Evolutionary conservation across 2,113 vertebrate genomes (phyloP).

Genomic region (Lepisosteus oculatus): DNA sequence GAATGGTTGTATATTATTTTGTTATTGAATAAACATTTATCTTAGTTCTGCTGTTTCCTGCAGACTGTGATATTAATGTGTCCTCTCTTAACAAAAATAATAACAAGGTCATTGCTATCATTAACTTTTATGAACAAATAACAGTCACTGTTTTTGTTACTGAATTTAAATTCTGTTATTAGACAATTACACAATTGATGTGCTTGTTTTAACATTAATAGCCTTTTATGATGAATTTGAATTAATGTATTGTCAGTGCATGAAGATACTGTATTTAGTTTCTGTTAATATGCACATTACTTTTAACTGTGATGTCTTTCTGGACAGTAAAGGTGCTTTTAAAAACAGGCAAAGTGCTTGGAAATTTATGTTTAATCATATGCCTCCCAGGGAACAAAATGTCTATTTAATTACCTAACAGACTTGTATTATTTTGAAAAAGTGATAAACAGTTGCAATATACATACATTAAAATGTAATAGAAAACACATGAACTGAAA

Average conservation of each 20-base stretch:
- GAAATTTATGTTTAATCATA: too few species aligned
- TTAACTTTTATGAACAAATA: slow-evolving; percentile 7
- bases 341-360: too few species aligned
- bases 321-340: too few species aligned
- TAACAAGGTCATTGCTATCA: slow-evolving; percentile 30
- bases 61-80: slow-evolving; percentile 16
- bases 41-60: slow-evolving; percentile 12
- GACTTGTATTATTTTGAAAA: too few species aligned
- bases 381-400: too few species aligned
- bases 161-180: not conserved
- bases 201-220: not conserved
- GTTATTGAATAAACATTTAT: slow-evolving; percentile 11
- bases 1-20: slow-evolving; percentile 26
- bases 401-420: too few species aligned
- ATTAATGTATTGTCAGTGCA: not conserved
- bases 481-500: too few species aligned
- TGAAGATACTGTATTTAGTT: too few species aligned
- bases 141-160: not conserved
- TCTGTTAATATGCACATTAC: too few species aligned
- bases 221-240: not conserved
- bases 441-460: too few species aligned
- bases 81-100: slow-evolving; percentile 1
- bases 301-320: too few species aligned
- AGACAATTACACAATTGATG: not conserved
- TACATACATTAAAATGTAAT: too few species aligned